Evolutionary conservation across 2,888 invertebrate genomes (phyloP), one percentile per base, ranked within the genome.

Genomic region (Lacanobia wlatinum): DNA sequence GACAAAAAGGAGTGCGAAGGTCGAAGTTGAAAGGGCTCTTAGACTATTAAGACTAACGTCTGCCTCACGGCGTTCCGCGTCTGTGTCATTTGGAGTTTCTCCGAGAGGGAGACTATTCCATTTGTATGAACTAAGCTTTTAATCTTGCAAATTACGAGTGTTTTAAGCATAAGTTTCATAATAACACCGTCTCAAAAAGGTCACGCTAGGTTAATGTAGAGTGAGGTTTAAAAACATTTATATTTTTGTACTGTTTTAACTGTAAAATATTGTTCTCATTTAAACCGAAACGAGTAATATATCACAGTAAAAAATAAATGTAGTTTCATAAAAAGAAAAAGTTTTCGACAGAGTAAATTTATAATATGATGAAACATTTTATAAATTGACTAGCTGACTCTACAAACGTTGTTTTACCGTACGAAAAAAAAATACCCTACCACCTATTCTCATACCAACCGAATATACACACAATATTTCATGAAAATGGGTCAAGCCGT

Each of bases 41-140:
- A 34, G 21, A 76, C 52, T 68, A 82, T 83, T 83, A 82, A 83
- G 81, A 84, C 83, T 80, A 78, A 81, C 74, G n/a, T 73, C 63
- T 52, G 77, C 67, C 64, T 61, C 55, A 28, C 56, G 77, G 74
- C 48, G 55, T 72, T 73, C 58, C 28, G 46, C 10, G 18, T 58
- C 70, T 46, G 43, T 52, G 52, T 56, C 48, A 60, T 77, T 77
- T 63, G 18, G 59, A 59, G 50, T 61, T 66, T 28, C 28, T 58
- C 16, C 46, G 62, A 53, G 56, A 68, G 23, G 28, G 38, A 56
- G 50, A 65, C 58, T 3, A 55, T 60, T 80, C 59, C 38, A 63
- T 66, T 69, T 81, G 52, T 69, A 21, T 66, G 52, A 68, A 65
- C 52, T 65, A 65, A 73, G 76, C 55, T 72, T 65, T 76, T 65